A percentile compares a stretch with the other conserved stretches of the same genome.
Evolutionary conservation across 2,888 invertebrate species (phyloP).

Genomic region (Cerastis rubricosa): DNA sequence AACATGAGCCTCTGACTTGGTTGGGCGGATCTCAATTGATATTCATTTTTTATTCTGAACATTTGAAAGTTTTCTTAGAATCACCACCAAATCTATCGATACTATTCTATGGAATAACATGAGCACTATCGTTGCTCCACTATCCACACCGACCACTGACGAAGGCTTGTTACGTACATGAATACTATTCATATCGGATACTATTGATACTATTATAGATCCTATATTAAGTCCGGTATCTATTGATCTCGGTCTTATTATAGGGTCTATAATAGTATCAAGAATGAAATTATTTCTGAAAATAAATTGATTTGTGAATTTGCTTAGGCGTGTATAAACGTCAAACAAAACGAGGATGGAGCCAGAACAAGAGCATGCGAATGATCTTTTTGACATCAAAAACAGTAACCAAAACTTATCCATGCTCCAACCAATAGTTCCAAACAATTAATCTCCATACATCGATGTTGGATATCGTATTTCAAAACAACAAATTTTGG

Average conservation of each 20-base stretch:
- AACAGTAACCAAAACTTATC: neutral
- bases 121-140: neutral
- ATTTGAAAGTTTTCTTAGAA: neutral
- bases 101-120: neutral
- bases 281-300: neutral
- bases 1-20: too few species aligned
- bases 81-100: constrained; percentile 36
- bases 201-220: too few species aligned
- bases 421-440: constrained; percentile 10
- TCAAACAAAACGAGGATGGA: neutral
- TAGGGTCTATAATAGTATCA: neutral
- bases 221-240: too few species aligned
- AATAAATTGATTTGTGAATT: neutral
- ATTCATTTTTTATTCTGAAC: neutral
- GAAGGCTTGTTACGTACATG: constrained; percentile 15
- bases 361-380: too few species aligned
- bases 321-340: neutral
- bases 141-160: constrained; percentile 3
- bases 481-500: constrained; percentile 41
- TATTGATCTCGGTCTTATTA: constrained; percentile 6
- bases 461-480: constrained; percentile 36
- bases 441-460: constrained; percentile 27
- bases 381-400: neutral
- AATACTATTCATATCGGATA: constrained; percentile 8
- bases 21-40: neutral